Conservation (phyloP, 2,888 invertebrate species). For the Melikaiella ostensackeni region DNA sequence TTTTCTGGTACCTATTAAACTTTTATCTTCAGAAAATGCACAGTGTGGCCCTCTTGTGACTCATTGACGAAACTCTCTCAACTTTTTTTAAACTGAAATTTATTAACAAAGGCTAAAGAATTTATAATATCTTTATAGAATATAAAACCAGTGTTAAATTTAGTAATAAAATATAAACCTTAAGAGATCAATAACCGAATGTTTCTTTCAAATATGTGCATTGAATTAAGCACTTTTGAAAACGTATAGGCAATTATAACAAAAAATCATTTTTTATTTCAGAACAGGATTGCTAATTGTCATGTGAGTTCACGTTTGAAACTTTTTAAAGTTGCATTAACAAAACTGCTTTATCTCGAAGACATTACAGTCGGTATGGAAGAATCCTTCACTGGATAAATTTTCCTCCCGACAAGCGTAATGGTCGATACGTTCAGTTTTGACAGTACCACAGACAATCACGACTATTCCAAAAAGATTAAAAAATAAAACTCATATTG, state of each 20-base stretch:
- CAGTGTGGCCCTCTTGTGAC: background rate
- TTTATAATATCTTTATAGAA: background rate
- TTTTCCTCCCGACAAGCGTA: background rate
- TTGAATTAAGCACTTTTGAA: background rate
- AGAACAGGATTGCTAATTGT: background rate
- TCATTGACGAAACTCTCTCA: background rate
- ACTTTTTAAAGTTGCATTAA: background rate
- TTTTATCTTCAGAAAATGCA: background rate
- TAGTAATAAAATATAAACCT: background rate
- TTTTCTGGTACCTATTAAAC: background rate
- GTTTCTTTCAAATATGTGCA: background rate
- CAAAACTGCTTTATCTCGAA: background rate
- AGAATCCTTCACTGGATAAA: slow-evolving; percentile 17
- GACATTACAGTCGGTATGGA: background rate
- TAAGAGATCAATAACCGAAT: background rate
- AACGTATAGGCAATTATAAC: background rate
- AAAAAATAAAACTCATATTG: background rate
- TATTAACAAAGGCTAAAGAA: background rate
- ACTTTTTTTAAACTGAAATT: background rate
- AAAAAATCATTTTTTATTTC: background rate
- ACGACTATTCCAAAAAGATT: background rate
- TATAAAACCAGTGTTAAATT: background rate
- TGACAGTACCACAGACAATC: background rate
- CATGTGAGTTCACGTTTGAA: background rate
- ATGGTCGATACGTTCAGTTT: slow-evolving; percentile 3